Conservation (phyloP, 2,113 vertebrate species). For the Bos taurus region DNA sequence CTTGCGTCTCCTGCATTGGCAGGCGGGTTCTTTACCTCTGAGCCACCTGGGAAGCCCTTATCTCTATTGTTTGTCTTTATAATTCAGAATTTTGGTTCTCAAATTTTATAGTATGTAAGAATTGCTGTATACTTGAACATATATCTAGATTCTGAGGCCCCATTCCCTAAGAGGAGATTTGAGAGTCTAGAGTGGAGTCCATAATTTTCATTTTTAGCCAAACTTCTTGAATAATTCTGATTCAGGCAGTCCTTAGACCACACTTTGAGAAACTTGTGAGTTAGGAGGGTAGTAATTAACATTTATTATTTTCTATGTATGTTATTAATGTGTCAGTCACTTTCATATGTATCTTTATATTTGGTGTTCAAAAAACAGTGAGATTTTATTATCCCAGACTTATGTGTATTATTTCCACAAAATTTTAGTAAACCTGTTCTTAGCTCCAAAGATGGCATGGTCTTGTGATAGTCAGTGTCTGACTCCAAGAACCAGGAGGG, state of each 20-base stretch:
- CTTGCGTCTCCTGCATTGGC: not conserved
- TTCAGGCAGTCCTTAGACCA: not conserved
- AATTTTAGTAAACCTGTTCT: conserved; percentile 11
- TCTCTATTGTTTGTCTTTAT: not conserved
- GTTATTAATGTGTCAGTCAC: not conserved
- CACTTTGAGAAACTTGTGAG: conserved; percentile 8
- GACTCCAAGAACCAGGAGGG: not conserved
- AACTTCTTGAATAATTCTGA: not conserved
- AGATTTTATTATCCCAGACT: not conserved
- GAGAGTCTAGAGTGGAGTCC: not conserved
- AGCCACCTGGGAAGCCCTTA: not conserved
- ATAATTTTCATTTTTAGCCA: not conserved
- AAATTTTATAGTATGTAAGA: not conserved
- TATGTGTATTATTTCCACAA: not conserved
- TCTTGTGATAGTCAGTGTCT: not conserved
- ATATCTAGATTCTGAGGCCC: not conserved
- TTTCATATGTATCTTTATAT: conserved; percentile 20
- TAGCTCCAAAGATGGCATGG: not conserved
- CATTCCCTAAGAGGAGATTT: not conserved
- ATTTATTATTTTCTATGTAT: not conserved
- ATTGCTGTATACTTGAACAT: not conserved
- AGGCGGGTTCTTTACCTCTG: no score
- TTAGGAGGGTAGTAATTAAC: conserved; percentile 31
- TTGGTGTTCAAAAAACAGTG: not conserved
- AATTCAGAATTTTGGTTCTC: conserved; percentile 2